Conservation (phyloP, 64 coral and sea anemone species). For the Hydrozoanthus tunicans region DNA sequence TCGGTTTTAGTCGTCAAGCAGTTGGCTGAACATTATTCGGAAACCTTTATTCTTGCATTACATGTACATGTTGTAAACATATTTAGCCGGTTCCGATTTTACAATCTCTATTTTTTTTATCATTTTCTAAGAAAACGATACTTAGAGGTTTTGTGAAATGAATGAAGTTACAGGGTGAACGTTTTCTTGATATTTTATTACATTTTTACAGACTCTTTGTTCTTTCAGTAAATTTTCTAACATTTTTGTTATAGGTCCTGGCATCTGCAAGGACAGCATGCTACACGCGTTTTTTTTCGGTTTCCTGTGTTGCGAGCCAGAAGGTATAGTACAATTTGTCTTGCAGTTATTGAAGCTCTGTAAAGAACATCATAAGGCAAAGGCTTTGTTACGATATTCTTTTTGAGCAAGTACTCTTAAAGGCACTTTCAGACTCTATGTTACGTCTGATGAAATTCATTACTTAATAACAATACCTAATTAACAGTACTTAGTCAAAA, state of each 20-base stretch:
- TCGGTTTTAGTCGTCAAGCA: background rate
- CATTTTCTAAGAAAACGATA: background rate
- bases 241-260: conserved; percentile 32
- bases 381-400: too few relatives aligned
- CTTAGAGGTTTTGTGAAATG: background rate
- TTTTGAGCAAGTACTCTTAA: too few relatives aligned
- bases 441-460: too few relatives aligned
- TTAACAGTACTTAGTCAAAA: too few relatives aligned
- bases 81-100: background rate
- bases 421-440: too few relatives aligned
- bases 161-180: background rate
- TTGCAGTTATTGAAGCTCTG: background rate
- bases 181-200: background rate
- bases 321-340: conserved; percentile 52
- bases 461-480: too few relatives aligned
- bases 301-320: conserved; percentile 54
- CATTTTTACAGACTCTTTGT: background rate
- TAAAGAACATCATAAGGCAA: too few relatives aligned
- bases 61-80: background rate
- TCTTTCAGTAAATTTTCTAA: background rate
- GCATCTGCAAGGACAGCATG: conserved; percentile 45
- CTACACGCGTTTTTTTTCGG: conserved; percentile 55
- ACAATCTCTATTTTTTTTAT: background rate
- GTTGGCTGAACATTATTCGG: background rate
- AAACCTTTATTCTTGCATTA: background rate